phyloP scores from a whole-genome alignment of 2,888 invertebrate genomes.

The Caenorhabditis sinica region DNA sequence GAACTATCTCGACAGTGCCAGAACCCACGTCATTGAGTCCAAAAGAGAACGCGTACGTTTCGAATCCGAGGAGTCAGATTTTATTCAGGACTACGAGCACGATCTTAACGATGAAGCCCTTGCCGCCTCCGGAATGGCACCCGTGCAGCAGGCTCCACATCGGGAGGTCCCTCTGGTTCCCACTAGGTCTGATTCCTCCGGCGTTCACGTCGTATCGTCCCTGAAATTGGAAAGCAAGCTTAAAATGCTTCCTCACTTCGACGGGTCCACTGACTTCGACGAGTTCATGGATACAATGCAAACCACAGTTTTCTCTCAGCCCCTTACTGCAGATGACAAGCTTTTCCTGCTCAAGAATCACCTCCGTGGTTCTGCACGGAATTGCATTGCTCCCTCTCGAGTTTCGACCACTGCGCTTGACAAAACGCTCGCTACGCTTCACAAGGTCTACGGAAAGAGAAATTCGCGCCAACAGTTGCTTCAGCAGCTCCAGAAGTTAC shows the following conservation, averaged over 20 bases:
- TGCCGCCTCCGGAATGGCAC: no score
- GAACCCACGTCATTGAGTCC: no score
- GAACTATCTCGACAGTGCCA: no score
- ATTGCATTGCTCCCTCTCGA: not conserved
- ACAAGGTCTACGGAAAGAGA: not conserved
- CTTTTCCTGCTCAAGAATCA: not conserved
- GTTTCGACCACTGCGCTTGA: not conserved
- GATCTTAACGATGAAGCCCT: no score
- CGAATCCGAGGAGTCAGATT: no score
- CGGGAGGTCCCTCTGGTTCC: no score
- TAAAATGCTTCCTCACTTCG: not conserved
- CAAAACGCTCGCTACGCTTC: not conserved
- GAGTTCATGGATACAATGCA: not conserved
- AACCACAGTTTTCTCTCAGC: not conserved
- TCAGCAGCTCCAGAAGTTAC: not conserved
- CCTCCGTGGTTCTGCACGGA: not conserved
- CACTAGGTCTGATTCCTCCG: no score
- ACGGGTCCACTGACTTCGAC: not conserved
- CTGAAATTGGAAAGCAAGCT: no score
- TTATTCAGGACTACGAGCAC: no score
- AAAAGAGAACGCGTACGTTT: no score
- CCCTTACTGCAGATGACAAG: not conserved
- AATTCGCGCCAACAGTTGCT: not conserved
- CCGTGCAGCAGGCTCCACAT: no score
- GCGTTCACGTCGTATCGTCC: no score